Evolutionary conservation across 1,140 invertebrate species (phyloP), one percentile per base, ranked within the genome.

Genomic region (Planococcus citri): DNA sequence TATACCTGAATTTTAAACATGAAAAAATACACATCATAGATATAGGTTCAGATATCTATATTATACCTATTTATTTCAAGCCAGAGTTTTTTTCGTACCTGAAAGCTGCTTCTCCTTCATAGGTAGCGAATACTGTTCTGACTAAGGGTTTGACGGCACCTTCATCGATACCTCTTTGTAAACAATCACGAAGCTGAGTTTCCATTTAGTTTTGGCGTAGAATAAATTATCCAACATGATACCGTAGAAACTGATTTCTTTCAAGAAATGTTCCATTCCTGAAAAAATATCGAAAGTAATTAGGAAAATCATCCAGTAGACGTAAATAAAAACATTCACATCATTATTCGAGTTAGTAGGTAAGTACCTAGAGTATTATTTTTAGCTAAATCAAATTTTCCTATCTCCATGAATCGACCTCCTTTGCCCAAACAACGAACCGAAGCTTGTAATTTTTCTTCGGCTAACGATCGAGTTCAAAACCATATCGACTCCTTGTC

Each of bases 211-310:
- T 72, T 77, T 41, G 70, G 77, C 77, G 70, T 77, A 79, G 75
- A 89, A 87, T 68, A 94, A 78, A 71, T 84, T 83, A 78, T 94
- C 92, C 74, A 95, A 83, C 75, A 94, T 83, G 71, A 95, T 87
- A 38, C 92, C 91, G 80, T 93, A 90, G 80, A 95, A 90, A 76
- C 88, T 90, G 3, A 88, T 85, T 76, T 94, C 93, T 69, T 87
- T 88, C 41, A 87, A 79, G 79, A 97, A 94, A 57, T 88, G 80
- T 61, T 90, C 80, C 78, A 81, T 78, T 17, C 79, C 73, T 74
- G 61, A 68, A 72, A n/a, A n/a, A n/a, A n/a, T 60, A n/a, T n/a
- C n/a, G n/a, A n/a, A n/a, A n/a, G n/a, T n/a, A n/a, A n/a, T n/a
- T n/a, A n/a, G n/a, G n/a, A n/a, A n/a, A n/a, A n/a, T n/a, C n/a